Percentiles rank a stretch among this genome's conserved stretches.
phyloP scores from a whole-genome alignment of 2,113 vertebrate species.

The Laterallus jamaicensis region DNA sequence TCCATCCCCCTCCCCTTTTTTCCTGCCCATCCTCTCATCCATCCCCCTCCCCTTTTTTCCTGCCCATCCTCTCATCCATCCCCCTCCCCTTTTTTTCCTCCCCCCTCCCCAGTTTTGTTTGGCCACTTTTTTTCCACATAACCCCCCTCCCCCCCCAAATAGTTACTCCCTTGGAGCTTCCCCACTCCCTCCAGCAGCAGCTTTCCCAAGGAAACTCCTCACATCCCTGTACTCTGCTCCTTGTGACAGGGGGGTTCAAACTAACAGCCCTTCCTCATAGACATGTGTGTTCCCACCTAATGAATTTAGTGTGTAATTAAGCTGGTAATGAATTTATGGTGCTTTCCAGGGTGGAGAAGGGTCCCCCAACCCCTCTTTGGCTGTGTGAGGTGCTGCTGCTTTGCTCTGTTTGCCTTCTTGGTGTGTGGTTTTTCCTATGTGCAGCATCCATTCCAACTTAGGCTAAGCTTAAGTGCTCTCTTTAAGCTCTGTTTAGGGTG shows the following conservation, averaged over 20 bases:
- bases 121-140: neutral
- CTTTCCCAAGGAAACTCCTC: neutral
- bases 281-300: accelerated
- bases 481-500: neutral
- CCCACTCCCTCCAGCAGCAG: accelerated
- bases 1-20: no score
- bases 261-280: neutral
- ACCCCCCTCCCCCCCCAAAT: accelerated
- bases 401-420: neutral
- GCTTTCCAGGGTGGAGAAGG: neutral
- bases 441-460: accelerated
- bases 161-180: neutral
- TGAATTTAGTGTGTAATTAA: neutral
- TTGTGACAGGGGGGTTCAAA: no score
- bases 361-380: no score
- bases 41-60: no score
- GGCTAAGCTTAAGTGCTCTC: accelerated
- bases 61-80: no score
- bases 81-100: no score
- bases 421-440: neutral
- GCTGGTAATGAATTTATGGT: neutral
- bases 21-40: no score
- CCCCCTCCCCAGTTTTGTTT: neutral
- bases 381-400: neutral
- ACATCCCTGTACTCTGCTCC: neutral